Base-by-base conservation (phyloP, 2,113 vertebrate genomes). In the Chaetodon trifascialis region DNA sequence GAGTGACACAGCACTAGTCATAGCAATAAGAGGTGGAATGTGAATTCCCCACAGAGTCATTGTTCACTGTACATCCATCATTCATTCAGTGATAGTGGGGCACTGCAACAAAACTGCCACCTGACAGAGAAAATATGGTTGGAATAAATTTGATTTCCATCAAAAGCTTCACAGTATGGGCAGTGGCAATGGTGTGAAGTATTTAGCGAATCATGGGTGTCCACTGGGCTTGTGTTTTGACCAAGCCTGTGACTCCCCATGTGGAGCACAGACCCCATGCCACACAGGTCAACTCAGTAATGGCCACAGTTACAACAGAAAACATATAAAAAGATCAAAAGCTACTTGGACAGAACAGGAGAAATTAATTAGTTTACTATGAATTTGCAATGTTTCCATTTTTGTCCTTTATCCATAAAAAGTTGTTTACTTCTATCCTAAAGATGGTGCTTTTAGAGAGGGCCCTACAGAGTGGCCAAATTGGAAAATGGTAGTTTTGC, bases 251-350 rank as follows among this genome's bases (percentile, higher is more conserved):
- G 38, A 59, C 54, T 87, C 44, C 49, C 40, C 17, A 59, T 54
- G 51, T 74, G 64, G 58, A 73, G 55, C 54, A 36, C 1, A 3
- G 63, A 51, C 21, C 40, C 36, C 5, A 10, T 44, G 47, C 60
- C 44, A 68, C n/a, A 36, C 72, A 81, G 49, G 55, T 78, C 25
- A 58, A 38, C 60, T 84, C 66, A 56, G 65, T 65, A 51, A 44
- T 25, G 38, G 72, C 75, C 60, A 64, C 49, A 60, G 34, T 59
- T 38, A 17, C 21, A 65, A 49, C 58, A 73, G 34, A 81, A 71
- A 64, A 75, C 46, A 42, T 52, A 76, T 40, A 80, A 86, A 74
- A 36, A 38, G 4, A 73, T 51, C 23, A 83, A 67, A 64, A 68
- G 11, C 23, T 25, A 25, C 44, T 36, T 67, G 51, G 84, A 42